A percentile compares a stretch with the other conserved stretches of the same genome.
Evolutionary conservation across 2,797 vertebrate species (phyloP).

Genomic region (Coranthus polyacanthus): DNA sequence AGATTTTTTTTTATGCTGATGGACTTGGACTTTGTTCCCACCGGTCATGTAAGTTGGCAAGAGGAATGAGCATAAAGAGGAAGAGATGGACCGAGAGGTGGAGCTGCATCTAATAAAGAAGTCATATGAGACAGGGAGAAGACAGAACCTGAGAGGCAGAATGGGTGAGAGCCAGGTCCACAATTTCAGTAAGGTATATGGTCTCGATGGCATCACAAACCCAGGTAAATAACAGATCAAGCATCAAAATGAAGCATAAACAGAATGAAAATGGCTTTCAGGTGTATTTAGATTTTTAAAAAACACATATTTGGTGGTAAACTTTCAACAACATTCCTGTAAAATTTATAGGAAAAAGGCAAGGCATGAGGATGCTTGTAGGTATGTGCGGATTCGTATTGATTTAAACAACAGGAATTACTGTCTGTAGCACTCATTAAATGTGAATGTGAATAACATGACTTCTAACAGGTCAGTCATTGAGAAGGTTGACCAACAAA

Average conservation of each 20-base stretch:
- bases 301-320: too few relatives aligned
- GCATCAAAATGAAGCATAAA: too few relatives aligned
- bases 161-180: slow-evolving; percentile 12
- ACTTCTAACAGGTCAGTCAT: background rate
- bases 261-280: too few relatives aligned
- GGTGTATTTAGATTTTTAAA: too few relatives aligned
- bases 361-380: background rate
- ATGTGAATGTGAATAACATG: slow-evolving; percentile 11
- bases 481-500: too few relatives aligned
- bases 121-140: slow-evolving; percentile 24
- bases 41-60: background rate
- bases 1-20: background rate
- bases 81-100: background rate
- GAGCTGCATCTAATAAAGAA: slow-evolving; percentile 38
- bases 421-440: background rate
- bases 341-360: too few relatives aligned
- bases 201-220: slow-evolving; percentile 28
- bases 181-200: slow-evolving; percentile 39
- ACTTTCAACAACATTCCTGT: too few relatives aligned
- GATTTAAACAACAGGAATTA: background rate
- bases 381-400: background rate
- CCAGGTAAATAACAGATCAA: too few relatives aligned
- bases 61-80: background rate
- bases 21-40: background rate
- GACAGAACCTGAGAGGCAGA: slow-evolving; percentile 25